Base-by-base conservation (phyloP, 2,888 invertebrate species). In the Bruchidius siliquastri region DNA sequence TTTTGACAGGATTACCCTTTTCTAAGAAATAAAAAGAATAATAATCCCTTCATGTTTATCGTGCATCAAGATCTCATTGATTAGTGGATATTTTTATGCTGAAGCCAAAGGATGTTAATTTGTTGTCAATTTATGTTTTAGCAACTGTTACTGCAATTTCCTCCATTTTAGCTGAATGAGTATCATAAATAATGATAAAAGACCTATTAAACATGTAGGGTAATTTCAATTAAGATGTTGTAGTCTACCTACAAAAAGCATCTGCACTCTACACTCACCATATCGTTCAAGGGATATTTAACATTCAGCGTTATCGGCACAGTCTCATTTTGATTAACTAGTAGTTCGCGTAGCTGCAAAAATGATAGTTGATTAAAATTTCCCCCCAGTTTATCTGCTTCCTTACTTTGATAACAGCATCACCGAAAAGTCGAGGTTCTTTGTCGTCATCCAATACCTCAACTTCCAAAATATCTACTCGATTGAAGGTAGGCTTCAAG, bases 401-500 rank as follows among this genome's bases (percentile, higher is more conserved):
- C 69, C 69, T 75, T 81, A 86, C 86, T 78, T 84, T 81, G 0
- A 86, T 81, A 68, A 86, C 82, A 3, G 80, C 77, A 20, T 83
- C 91, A 90, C 92, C 92, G 80, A 95, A 95, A 80, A 92, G 91
- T 81, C 96, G 90, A 0, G 95, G 92, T 76, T 90, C 90, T 78
- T 90, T 88, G 80, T 93, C 92, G 74, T 84, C 83, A 73, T 85
- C 83, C 81, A 95, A 90, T 22, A 98, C 88, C 88, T 99, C 98
- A 67, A 98, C 94, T 88, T 99, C 98, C 70, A 95, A 91, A 89
- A 99, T 92, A 85, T 99, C 99, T 10, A 99, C 96, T 83, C 96
- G 95, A 86, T 98, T 98, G 87, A 98, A 99, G 80, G 97, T 96
- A 13, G 98, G 97, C 85, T 98, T 98, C 75, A 96, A 87, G 77